These are phyloP conservation scores for Arremon brunneinucha DNA, from an alignment of 2,797 vertebrate genomes.

Conservation along the genomic window DNA sequence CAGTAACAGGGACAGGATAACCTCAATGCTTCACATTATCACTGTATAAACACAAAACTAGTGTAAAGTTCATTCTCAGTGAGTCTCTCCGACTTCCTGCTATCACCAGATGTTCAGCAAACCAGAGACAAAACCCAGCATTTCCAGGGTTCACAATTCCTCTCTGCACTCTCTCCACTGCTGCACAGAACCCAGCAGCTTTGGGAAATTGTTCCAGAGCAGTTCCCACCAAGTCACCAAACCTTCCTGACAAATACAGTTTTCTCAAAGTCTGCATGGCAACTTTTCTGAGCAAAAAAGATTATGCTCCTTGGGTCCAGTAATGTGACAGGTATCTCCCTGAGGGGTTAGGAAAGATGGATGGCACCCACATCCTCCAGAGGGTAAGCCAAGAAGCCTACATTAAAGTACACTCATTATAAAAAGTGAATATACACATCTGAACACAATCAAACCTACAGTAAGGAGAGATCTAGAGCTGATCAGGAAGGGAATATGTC, in stretches of 20 bases:
- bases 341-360: neutral
- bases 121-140: neutral
- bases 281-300: neutral
- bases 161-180: neutral
- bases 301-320: neutral
- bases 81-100: neutral
- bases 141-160: neutral
- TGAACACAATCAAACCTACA: neutral
- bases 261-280: neutral
- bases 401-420: neutral
- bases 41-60: neutral
- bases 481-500: neutral
- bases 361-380: neutral
- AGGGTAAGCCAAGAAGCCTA: neutral
- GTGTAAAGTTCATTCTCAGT: neutral
- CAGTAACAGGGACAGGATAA: neutral
- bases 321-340: neutral
- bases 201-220: neutral
- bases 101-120: neutral
- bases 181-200: neutral
- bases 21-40: neutral
- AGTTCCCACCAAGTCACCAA: neutral
- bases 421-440: neutral
- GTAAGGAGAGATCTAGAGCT: neutral
- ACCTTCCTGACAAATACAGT: rapidly evolving